Evolutionary conservation across 2,888 invertebrate species (phyloP), one percentile per base, ranked within the genome.

Genomic region (Ormia ochracea): DNA sequence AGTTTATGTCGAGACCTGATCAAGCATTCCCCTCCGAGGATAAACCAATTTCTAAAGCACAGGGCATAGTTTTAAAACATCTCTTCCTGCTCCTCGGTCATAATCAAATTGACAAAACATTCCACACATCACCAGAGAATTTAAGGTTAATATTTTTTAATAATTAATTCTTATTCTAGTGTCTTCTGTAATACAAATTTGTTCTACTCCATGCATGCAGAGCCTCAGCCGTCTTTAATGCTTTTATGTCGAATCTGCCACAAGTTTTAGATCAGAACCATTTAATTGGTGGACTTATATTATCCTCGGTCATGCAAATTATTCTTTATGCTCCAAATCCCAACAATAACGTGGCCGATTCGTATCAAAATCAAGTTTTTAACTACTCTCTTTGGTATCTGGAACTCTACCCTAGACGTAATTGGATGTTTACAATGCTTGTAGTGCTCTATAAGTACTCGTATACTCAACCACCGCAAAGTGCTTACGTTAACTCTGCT

Each of bases 211-310:
- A 63, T 75, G 19, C 26, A 82, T 88, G 2, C 90, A 96, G 98
- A 85, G 92, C 93, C 75, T 98, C 98, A 0, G 95, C 98, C 0
- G 96, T 98, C 1, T 98, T 98, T 90, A 98, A 98, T 90, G 97
- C 97, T 1, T 99, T 98, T 88, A 91, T 99, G 87, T 94, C 96
- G 31, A 98, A 97, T 87, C 90, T 99, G 80, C 97, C 98, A 0
- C 97, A 97, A 91, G 93, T 99, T 10, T 88, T 99, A 86, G 99
- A 99, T 89, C 96, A 97, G 88, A 99, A 99, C 90, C 96, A 98
- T 88, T 91, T 95, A 81, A 96, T 99, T 92, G 98, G 98, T 0
- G 95, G 95, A 84, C 92, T 94, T 75, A 93, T 99, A 65, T 92
- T 98, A 5, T 95, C 96, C 6, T 96, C 96, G 0, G 94, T 96